Percentiles rank a stretch among this genome's conserved stretches.
These are phyloP conservation scores for Aptenodytes patagonicus DNA, from an alignment of 2,113 vertebrate species.

Conservation along the genomic window DNA sequence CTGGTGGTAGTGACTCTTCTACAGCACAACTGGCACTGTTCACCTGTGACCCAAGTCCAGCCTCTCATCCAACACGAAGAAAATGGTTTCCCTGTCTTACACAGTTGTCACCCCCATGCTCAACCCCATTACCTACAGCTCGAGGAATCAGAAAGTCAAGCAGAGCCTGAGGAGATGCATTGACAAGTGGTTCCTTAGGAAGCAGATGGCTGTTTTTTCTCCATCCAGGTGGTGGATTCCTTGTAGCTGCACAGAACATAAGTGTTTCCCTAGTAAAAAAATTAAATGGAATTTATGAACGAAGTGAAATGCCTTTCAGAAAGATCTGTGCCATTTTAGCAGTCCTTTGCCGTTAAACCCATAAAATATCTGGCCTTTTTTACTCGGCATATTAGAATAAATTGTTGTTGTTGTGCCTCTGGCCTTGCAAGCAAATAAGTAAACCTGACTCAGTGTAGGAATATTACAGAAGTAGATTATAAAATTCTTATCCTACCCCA, in stretches of 20 bases:
- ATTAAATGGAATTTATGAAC: neutral
- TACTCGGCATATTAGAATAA: too few species aligned
- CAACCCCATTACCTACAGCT: neutral
- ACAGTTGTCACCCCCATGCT: neutral
- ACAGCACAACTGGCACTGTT: neutral
- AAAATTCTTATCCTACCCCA: neutral
- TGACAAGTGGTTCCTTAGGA: neutral
- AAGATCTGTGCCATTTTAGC: neutral
- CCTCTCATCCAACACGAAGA: neutral
- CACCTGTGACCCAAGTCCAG: slow-evolving; percentile 2
- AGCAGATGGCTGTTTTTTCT: neutral
- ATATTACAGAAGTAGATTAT: neutral
- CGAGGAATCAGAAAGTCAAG: slow-evolving; percentile 12
- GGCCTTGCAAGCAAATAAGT: neutral
- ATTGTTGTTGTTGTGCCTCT: neutral
- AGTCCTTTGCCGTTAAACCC: neutral
- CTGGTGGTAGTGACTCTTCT: neutral
- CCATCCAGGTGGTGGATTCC: neutral
- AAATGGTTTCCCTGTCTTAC: slow-evolving; percentile 10
- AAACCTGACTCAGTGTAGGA: neutral
- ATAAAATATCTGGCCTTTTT: neutral
- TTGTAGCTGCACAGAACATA: neutral
- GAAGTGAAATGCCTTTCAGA: neutral
- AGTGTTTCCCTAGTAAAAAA: neutral
- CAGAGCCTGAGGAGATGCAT: neutral